A percentile compares a stretch with the other conserved stretches of the same genome.
These are phyloP conservation scores for Agrypnus murinus DNA, from an alignment of 2,888 invertebrate genomes.

Conservation along the genomic window DNA sequence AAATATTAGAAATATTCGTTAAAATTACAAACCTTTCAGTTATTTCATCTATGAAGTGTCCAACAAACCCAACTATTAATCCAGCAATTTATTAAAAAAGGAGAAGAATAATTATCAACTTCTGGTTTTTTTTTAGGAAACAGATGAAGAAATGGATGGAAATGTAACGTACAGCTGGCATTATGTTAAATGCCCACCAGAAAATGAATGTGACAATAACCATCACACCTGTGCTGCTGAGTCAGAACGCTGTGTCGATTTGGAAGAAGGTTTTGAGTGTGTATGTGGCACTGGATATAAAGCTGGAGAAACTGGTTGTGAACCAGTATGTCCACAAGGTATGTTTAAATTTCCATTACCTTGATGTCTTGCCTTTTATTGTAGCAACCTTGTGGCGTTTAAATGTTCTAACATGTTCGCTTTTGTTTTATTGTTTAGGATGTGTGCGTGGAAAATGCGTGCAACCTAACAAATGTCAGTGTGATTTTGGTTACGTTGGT, in stretches of 20 bases:
- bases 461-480: conserved; percentile 88
- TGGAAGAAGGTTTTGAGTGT: conserved; percentile 87
- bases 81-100: too few relatives aligned
- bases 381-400: conserved; percentile 25
- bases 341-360: background rate
- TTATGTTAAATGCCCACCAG: conserved; percentile 91
- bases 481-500: conserved; percentile 96
- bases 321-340: conserved; percentile 86
- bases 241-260: conserved; percentile 92
- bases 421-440: conserved; percentile 67
- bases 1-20: too few relatives aligned
- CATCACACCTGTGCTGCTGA: conserved; percentile 92
- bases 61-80: too few relatives aligned
- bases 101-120: too few relatives aligned
- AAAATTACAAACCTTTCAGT: too few relatives aligned
- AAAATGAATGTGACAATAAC: conserved; percentile 93
- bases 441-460: conserved; percentile 91
- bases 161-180: conserved; percentile 85
- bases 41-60: too few relatives aligned
- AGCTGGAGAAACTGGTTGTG: conserved; percentile 76
- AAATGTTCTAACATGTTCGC: conserved; percentile 42
- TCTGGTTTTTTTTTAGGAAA: conserved; percentile 44
- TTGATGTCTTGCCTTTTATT: conserved; percentile 1
- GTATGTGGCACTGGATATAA: conserved; percentile 86
- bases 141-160: conserved; percentile 66